Base-by-base conservation (phyloP, 2,113 vertebrate species). In the Theristicus caerulescens region DNA sequence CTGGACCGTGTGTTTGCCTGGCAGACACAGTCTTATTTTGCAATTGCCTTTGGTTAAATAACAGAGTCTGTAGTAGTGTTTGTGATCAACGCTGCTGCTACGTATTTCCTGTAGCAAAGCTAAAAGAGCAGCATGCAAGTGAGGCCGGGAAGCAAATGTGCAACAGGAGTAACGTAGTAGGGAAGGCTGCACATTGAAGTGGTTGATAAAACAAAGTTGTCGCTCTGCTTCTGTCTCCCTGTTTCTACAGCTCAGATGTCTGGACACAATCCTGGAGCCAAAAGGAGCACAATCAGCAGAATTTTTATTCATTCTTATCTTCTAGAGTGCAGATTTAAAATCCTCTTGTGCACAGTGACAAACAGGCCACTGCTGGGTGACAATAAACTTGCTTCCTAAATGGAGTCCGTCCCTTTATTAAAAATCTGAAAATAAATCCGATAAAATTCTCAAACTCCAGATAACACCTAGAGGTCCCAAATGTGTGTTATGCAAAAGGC, bases 321-420 rank as follows among this genome's bases (percentile, higher is more conserved):
- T 97, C 94, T 93, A 71, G 97, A 95, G 86, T 34, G 47, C 78
- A 97, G 86, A 90, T 96, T 89, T 96, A 44, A 97, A 97, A 95
- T 81, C 84, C 61, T 42, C 69, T 94, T 86, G 92, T 78, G 94
- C n/a, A 38, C 82, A 69, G 84, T 58, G 82, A 88, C 83, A 86
- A 87, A 52, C 59, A 96, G 64, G 44, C 82, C 86, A 81, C 32
- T 74, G 79, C 72, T 2, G 8, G 26, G 64, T 71, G 91, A 93
- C n/a, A 90, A 78, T 76, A 57, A 84, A 76, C 69, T 80, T 88
- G 52, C 29, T 93, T 93, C 91, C 73, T 71, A 97, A 84, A 66
- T 26, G 34, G 42, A 86, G n/a, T 34, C 38, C 55, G 31, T 79
- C 47, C 18, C 18, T 88, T 84, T 93, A 93, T 94, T 91, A 81